These are phyloP conservation scores for Scolanthus callimorphus DNA, from an alignment of 92 coral and sea anemone genomes.

Conservation along the genomic window DNA sequence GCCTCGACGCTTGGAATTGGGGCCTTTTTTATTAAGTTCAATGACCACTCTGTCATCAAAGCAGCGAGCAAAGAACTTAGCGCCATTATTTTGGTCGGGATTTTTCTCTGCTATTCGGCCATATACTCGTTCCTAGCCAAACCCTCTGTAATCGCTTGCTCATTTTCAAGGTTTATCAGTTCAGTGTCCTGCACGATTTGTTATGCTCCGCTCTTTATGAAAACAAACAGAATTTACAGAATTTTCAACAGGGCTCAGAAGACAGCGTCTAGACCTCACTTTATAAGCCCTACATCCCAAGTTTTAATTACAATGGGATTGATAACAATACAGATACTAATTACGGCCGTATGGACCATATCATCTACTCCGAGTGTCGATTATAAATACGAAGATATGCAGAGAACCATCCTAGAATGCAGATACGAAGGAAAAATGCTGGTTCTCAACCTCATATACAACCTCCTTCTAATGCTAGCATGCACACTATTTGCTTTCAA, in stretches of 20 bases:
- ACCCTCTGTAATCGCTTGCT: conserved; percentile 58
- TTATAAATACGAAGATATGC: conserved; percentile 40
- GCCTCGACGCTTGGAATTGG: conserved; percentile 48
- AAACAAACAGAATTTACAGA: conserved; percentile 90
- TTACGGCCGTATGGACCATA: conserved; percentile 73
- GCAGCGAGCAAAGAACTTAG: conserved; percentile 91
- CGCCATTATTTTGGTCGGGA: conserved; percentile 65
- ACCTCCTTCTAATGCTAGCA: conserved; percentile 63
- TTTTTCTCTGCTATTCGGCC: conserved; percentile 57
- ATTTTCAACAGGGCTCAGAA: conserved; percentile 82
- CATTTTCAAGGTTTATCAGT: conserved; percentile 49
- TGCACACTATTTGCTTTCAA: conserved; percentile 90
- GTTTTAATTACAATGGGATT: conserved; percentile 69
- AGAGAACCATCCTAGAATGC: conserved; percentile 61
- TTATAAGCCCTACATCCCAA: conserved; percentile 83
- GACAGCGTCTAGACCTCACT: conserved; percentile 80
- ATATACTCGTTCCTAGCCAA: conserved; percentile 45
- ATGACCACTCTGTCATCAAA: conserved; percentile 71
- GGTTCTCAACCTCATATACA: conserved; percentile 75
- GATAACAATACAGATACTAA: conserved; percentile 64
- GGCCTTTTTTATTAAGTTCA: conserved; percentile 39
- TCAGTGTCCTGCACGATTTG: conserved; percentile 76
- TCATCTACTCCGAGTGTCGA: conserved; percentile 66
- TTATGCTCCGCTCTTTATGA: conserved; percentile 90
- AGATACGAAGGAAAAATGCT: conserved; percentile 45